Evolutionary conservation across 2,113 vertebrate genomes (phyloP).

Genomic region (Taxidea taxus): DNA sequence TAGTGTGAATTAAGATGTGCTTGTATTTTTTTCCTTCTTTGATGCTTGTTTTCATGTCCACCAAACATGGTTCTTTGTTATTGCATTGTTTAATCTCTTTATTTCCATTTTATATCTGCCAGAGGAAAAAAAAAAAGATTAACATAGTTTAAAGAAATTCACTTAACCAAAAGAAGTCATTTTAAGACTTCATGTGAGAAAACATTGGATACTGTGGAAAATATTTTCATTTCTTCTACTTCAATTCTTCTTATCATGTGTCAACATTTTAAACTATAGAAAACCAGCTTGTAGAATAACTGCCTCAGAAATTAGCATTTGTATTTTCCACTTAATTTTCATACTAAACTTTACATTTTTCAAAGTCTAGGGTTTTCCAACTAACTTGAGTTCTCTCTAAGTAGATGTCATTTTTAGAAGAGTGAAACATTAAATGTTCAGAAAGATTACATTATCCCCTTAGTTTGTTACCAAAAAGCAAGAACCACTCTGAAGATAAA

Average conservation of each 20-base stretch:
- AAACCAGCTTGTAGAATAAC: background rate
- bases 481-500: slow-evolving; percentile 41
- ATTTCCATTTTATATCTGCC: slow-evolving; percentile 39
- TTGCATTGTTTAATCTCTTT: slow-evolving; percentile 55
- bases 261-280: background rate
- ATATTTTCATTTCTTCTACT: background rate
- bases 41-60: slow-evolving; percentile 56
- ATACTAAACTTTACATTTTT: background rate
- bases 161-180: slow-evolving; percentile 39
- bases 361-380: slow-evolving; percentile 38
- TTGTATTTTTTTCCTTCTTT: slow-evolving; percentile 48
- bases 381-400: slow-evolving; percentile 17
- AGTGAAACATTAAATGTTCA: background rate
- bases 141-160: slow-evolving; percentile 44
- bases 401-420: slow-evolving; percentile 5
- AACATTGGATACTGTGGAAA: slow-evolving; percentile 36
- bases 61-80: slow-evolving; percentile 30
- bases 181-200: background rate
- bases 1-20: slow-evolving; percentile 30
- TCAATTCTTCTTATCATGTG: background rate
- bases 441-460: slow-evolving; percentile 41
- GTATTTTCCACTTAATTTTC: slow-evolving; percentile 6
- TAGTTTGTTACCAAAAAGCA: slow-evolving; percentile 53
- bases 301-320: background rate
- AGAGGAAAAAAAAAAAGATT: slow-evolving; percentile 46